Conservation (phyloP, 2,113 vertebrate species). For the Indri indri region DNA sequence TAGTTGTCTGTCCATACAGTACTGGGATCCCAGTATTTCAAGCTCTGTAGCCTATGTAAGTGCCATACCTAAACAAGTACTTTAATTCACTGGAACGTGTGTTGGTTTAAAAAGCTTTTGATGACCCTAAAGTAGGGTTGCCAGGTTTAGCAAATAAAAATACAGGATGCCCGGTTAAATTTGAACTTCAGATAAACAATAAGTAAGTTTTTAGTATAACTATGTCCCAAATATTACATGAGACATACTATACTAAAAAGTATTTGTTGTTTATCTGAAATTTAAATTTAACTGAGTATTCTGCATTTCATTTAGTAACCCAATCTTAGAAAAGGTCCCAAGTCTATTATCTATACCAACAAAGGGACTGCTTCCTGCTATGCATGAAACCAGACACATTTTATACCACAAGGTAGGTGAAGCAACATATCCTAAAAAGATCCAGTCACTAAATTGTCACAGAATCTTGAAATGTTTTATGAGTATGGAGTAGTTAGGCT, state of each 20-base stretch:
- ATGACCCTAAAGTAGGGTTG: neutral
- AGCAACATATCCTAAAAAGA: constrained; percentile 28
- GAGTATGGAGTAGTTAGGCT: neutral
- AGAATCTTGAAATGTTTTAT: neutral
- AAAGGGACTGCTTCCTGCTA: neutral
- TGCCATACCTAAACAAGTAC: neutral
- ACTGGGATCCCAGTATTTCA: neutral
- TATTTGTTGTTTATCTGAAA: constrained; percentile 13
- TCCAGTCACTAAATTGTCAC: constrained; percentile 4
- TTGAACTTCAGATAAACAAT: neutral
- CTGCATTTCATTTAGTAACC: constrained; percentile 19
- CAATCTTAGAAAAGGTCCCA: neutral
- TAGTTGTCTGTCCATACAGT: neutral
- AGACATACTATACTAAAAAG: neutral
- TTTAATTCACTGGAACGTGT: neutral
- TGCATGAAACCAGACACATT: neutral
- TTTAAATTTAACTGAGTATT: constrained; percentile 18
- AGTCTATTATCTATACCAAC: neutral
- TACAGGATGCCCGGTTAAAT: neutral
- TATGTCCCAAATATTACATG: neutral
- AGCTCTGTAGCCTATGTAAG: neutral
- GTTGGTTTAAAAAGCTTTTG: constrained; percentile 12
- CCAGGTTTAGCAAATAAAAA: constrained; percentile 16
- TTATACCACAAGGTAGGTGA: neutral
- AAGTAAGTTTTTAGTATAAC: neutral